Percentiles rank a stretch among this genome's conserved stretches.
These are phyloP conservation scores for Drosophila lowei DNA, from an alignment of 1,140 invertebrate genomes.

Conservation along the genomic window DNA sequence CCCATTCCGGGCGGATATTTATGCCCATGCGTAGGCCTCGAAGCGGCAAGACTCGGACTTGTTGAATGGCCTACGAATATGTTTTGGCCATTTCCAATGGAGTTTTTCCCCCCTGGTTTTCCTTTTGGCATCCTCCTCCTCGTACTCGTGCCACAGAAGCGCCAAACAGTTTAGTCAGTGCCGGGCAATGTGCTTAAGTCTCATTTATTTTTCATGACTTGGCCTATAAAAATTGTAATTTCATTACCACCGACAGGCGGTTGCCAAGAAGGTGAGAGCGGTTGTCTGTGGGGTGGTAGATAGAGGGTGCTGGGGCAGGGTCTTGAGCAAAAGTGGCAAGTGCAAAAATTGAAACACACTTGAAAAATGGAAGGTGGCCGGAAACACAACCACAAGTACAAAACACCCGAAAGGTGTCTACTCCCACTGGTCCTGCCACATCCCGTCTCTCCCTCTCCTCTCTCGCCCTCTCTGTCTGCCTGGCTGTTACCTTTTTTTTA, in stretches of 20 bases:
- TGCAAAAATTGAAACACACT: conserved; percentile 73
- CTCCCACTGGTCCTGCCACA: too few species aligned
- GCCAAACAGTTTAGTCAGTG: conserved; percentile 44
- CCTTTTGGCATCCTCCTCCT: not conserved
- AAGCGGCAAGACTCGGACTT: conserved; percentile 34
- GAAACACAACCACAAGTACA: conserved; percentile 36
- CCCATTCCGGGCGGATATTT: conserved; percentile 50
- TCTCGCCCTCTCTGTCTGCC: not conserved
- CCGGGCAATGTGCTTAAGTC: conserved; percentile 74
- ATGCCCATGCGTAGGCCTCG: conserved; percentile 62
- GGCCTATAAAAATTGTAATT: conserved; percentile 81
- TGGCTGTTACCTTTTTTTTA: conserved; percentile 61
- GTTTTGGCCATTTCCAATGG: conserved; percentile 1
- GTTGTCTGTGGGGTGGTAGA: not conserved
- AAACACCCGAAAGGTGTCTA: conserved; percentile 24
- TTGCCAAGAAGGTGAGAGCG: conserved; percentile 30
- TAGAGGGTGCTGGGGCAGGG: conserved; percentile 5
- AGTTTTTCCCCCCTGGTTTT: not conserved
- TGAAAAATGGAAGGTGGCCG: conserved; percentile 71
- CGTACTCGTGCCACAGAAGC: not conserved
- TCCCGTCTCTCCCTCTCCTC: not conserved
- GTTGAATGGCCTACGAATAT: conserved; percentile 58
- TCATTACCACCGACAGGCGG: conserved; percentile 72
- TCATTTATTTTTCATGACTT: conserved; percentile 81
- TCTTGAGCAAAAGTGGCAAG: conserved; percentile 30